A percentile compares a stretch with the other conserved stretches of the same genome.
phyloP scores from a whole-genome alignment of 1,140 invertebrate species.

The Panagrolaimus sp. region DNA sequence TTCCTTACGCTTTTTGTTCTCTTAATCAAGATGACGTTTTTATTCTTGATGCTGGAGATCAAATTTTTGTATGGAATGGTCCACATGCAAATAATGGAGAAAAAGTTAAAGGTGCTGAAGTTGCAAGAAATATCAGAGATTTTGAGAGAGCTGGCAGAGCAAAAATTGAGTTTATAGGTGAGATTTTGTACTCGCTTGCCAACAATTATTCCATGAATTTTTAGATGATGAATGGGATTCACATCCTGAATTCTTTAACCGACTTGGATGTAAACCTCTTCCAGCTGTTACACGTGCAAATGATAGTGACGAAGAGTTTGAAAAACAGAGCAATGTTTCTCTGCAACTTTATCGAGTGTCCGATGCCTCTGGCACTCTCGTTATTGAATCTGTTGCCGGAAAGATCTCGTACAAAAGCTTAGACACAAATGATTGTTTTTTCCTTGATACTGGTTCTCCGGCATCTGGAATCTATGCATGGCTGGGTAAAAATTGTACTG shows the following conservation, averaged over 20 bases:
- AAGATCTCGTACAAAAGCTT: not conserved
- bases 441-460: not conserved
- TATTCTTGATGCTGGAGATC: conserved; percentile 1
- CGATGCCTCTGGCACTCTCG: not conserved
- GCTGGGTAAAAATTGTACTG: not conserved
- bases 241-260: not conserved
- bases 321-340: not conserved
- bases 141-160: not conserved
- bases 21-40: not conserved
- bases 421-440: conserved; percentile 4
- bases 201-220: not conserved
- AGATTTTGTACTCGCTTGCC: not conserved
- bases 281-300: not conserved
- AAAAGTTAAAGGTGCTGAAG: not conserved
- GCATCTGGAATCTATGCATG: not conserved
- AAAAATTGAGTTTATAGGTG: not conserved
- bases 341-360: not conserved
- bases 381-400: not conserved
- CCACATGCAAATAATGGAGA: not conserved
- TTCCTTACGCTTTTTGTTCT: not conserved
- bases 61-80: conserved; percentile 7
- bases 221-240: not conserved
- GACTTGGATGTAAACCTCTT: not conserved
- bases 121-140: conserved; percentile 3
- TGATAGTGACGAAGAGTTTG: not conserved